Conservation (phyloP, 2,888 invertebrate species). For the Meta bourneti region DNA sequence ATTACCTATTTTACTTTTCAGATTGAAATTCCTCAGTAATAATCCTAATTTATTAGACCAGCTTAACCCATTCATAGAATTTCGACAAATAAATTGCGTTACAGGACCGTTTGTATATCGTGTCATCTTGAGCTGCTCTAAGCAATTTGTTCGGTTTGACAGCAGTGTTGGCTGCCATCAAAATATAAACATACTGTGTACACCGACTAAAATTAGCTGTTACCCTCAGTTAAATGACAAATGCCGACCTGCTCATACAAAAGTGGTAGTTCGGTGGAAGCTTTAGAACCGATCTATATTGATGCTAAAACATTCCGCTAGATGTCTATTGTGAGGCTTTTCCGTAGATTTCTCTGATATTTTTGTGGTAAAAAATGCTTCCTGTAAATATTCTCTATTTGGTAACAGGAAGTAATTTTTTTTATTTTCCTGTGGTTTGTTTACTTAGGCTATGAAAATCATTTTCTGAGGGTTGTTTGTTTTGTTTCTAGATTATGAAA, state of each 20-base stretch:
- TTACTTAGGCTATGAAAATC: too few species aligned
- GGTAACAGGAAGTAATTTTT: too few species aligned
- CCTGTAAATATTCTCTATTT: too few species aligned
- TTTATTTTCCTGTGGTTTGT: too few species aligned
- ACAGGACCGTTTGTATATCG: conserved; percentile 65
- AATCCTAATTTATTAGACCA: conserved; percentile 74
- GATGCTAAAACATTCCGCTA: too few species aligned
- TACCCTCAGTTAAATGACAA: not conserved
- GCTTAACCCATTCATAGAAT: conserved; percentile 58
- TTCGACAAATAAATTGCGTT: conserved; percentile 57
- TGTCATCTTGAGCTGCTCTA: conserved; percentile 51
- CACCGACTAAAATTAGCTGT: not conserved
- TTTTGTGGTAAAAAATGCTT: too few species aligned
- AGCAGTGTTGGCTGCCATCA: not conserved
- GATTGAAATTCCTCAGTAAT: conserved; percentile 71
- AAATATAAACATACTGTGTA: not conserved
- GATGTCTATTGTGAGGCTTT: too few species aligned
- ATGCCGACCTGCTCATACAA: not conserved
- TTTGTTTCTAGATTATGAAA: too few species aligned
- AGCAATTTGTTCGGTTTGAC: not conserved
- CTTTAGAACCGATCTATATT: too few species aligned
- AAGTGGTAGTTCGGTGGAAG: too few species aligned
- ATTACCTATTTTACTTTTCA: conserved; percentile 72
- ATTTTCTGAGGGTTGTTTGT: too few species aligned
- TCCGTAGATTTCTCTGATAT: too few species aligned